phyloP scores from a whole-genome alignment of 2,113 vertebrate species.

The Puma concolor region DNA sequence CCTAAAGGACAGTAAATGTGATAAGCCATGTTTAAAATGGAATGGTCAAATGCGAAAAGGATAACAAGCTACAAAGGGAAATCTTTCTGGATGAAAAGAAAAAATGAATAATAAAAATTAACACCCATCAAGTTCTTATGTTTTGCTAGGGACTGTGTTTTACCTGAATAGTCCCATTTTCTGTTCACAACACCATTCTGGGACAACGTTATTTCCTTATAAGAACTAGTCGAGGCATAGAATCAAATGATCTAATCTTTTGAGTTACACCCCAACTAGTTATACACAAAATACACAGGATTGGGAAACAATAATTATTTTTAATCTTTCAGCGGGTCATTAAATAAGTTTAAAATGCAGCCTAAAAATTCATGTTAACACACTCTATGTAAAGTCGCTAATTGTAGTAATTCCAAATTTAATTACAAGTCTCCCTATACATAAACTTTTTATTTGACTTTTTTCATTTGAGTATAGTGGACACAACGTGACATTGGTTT shows the following conservation, averaged over 20 bases:
- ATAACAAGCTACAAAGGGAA: background rate
- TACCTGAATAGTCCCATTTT: background rate
- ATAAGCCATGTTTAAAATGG: background rate
- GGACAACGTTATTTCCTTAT: background rate
- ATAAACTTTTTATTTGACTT: background rate
- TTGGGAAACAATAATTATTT: background rate
- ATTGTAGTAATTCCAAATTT: background rate
- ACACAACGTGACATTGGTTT: background rate
- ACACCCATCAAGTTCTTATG: background rate
- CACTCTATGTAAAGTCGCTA: background rate
- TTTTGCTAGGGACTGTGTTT: background rate
- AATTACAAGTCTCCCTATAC: background rate
- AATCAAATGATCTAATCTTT: background rate
- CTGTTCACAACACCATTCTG: background rate
- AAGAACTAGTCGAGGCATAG: background rate
- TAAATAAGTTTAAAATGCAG: background rate
- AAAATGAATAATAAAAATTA: background rate
- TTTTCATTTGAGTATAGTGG: background rate
- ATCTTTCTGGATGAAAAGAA: background rate
- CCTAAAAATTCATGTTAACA: background rate
- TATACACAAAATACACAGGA: background rate
- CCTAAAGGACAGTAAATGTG: background rate
- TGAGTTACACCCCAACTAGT: background rate
- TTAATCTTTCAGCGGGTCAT: background rate
- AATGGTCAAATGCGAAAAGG: background rate